phyloP scores from a whole-genome alignment of 2,797 vertebrate genomes.

The Bryconaethiops microstoma region DNA sequence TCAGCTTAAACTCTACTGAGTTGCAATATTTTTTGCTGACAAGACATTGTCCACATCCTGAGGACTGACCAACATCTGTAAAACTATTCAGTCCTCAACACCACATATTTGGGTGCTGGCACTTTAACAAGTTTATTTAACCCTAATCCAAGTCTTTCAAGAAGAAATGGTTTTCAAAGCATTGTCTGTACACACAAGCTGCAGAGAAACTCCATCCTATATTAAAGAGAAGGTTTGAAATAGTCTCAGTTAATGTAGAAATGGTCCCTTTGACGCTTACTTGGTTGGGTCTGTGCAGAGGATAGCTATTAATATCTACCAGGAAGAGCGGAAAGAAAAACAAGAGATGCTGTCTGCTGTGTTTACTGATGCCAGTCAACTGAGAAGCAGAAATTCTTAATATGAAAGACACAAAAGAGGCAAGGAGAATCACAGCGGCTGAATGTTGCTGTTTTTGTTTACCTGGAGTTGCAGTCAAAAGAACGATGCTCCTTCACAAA shows the following conservation, averaged over 20 bases:
- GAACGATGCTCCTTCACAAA: not conserved
- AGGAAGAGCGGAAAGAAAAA: not conserved
- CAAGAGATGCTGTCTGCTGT: not conserved
- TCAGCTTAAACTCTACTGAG: slow-evolving; percentile 11
- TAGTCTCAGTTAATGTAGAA: not conserved
- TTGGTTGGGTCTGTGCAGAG: too few relatives aligned
- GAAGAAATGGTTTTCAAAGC: not conserved
- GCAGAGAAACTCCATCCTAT: not conserved
- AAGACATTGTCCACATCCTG: slow-evolving; percentile 1
- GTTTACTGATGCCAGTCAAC: not conserved
- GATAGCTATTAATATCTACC: not conserved
- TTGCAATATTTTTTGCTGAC: slow-evolving; percentile 40
- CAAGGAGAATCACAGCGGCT: not conserved
- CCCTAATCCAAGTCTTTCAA: too few relatives aligned
- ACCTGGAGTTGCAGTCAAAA: slow-evolving; percentile 21
- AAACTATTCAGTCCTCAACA: too few relatives aligned
- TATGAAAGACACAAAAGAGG: not conserved
- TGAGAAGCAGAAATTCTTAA: not conserved
- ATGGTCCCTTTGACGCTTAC: not conserved
- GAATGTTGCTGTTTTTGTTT: slow-evolving; percentile 3
- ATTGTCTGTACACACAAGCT: not conserved
- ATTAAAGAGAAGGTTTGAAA: not conserved
- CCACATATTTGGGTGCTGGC: too few relatives aligned
- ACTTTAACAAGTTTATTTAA: too few relatives aligned
- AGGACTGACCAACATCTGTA: slow-evolving; percentile 26